Conservation (phyloP, 2,797 vertebrate genomes). For the Petrocephalus sullivani region DNA sequence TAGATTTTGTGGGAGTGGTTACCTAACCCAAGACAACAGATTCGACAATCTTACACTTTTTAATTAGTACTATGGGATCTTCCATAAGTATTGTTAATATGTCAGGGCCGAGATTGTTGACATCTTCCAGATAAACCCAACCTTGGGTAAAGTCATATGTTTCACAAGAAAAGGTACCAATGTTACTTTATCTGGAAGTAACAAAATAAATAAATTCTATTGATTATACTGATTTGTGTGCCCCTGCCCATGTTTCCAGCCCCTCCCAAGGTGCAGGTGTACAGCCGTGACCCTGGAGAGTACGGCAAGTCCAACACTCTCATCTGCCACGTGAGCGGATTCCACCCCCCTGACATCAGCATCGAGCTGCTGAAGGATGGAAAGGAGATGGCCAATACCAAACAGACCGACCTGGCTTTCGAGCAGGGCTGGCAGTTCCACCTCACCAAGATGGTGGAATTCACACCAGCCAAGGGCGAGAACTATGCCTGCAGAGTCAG, state of each 20-base stretch:
- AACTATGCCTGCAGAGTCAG: slow-evolving; percentile 50
- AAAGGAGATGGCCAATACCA: accelerated
- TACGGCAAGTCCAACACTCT: slow-evolving; percentile 49
- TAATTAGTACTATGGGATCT: no score
- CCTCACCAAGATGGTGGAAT: slow-evolving; percentile 47
- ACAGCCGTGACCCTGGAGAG: slow-evolving; percentile 42
- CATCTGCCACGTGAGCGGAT: slow-evolving; percentile 69
- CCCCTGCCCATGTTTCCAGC: not conserved
- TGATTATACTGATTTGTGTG: not conserved
- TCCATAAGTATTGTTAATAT: not conserved
- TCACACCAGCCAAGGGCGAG: slow-evolving; percentile 24
- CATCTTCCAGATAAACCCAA: no score
- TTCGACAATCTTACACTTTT: no score
- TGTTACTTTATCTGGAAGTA: not conserved
- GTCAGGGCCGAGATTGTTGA: not conserved
- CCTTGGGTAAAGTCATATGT: not conserved
- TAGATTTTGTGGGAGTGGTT: no score
- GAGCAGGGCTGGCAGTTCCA: slow-evolving; percentile 71
- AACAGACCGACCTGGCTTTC: slow-evolving; percentile 71
- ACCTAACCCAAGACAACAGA: no score
- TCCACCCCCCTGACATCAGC: slow-evolving; percentile 74
- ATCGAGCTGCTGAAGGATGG: slow-evolving; percentile 56
- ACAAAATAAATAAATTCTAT: not conserved
- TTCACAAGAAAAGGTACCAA: not conserved
- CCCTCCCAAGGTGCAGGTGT: slow-evolving; percentile 63